phyloP scores from a whole-genome alignment of 2,888 invertebrate genomes.

The Keiferia lycopersicella region DNA sequence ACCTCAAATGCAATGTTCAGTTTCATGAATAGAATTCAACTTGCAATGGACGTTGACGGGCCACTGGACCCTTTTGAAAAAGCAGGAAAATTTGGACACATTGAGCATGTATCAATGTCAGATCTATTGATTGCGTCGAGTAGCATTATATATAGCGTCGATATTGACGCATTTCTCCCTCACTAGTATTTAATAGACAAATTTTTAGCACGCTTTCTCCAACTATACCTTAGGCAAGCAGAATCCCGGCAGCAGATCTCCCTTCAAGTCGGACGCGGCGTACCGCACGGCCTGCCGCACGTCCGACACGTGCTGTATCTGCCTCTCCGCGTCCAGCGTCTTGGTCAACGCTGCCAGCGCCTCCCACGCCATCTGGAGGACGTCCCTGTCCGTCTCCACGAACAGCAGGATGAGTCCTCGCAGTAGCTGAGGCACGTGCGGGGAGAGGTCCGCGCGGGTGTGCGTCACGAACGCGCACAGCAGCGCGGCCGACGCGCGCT shows the following conservation, averaged over 20 bases:
- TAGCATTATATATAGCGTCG: no score
- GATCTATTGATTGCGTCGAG: no score
- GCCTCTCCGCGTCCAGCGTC: constrained; percentile 91
- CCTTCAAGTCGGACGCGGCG: constrained; percentile 92
- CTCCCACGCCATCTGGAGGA: constrained; percentile 90
- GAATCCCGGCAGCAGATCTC: constrained; percentile 93
- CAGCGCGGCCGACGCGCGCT: constrained; percentile 91
- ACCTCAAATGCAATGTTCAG: no score
- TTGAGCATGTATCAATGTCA: no score
- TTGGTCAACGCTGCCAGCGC: constrained; percentile 93
- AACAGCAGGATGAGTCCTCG: constrained; percentile 92
- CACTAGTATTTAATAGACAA: neutral
- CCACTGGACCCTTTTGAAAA: no score
- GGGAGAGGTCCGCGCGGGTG: constrained; percentile 92
- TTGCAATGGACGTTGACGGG: no score
- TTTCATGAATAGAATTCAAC: no score
- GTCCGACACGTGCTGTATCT: constrained; percentile 92
- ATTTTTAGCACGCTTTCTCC: neutral
- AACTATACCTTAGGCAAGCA: constrained; percentile 89
- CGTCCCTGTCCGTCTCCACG: constrained; percentile 89
- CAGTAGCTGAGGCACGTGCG: constrained; percentile 93
- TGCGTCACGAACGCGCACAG: constrained; percentile 95
- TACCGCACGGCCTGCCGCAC: constrained; percentile 96
- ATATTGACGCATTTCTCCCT: no score
- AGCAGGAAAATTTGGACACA: no score